These are phyloP conservation scores for Octonoba sinensis DNA, from an alignment of 2,888 invertebrate species.

Conservation along the genomic window DNA sequence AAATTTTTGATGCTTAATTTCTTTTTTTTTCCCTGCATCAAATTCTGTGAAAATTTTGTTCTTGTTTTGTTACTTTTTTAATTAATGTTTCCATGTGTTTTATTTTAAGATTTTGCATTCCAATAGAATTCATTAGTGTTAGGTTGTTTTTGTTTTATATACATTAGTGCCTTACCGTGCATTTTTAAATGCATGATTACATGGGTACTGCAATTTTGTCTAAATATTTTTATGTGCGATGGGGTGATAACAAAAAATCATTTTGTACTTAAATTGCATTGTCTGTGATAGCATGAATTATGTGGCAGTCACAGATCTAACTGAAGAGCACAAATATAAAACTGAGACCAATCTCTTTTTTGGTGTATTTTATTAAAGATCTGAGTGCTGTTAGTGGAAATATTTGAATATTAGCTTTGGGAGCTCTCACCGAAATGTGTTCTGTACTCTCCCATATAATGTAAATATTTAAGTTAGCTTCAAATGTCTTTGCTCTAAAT, in stretches of 20 bases:
- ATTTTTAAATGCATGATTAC: slow-evolving; percentile 48
- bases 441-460: slow-evolving; percentile 45
- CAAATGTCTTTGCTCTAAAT: not conserved
- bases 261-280: slow-evolving; percentile 64
- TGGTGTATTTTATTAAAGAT: slow-evolving; percentile 58
- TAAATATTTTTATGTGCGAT: slow-evolving; percentile 51
- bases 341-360: slow-evolving; percentile 51
- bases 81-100: slow-evolving; percentile 6
- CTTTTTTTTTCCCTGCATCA: not conserved
- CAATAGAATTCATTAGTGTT: slow-evolving; percentile 29
- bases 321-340: slow-evolving; percentile 57
- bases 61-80: slow-evolving; percentile 1
- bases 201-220: slow-evolving; percentile 49
- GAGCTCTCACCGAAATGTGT: slow-evolving; percentile 44
- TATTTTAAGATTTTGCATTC: slow-evolving; percentile 45
- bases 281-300: slow-evolving; percentile 61
- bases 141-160: slow-evolving; percentile 44
- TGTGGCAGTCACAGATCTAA: slow-evolving; percentile 61
- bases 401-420: slow-evolving; percentile 38
- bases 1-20: not conserved
- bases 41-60: slow-evolving; percentile 4
- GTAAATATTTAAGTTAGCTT: slow-evolving; percentile 58
- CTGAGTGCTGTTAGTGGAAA: slow-evolving; percentile 49
- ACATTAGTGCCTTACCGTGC: slow-evolving; percentile 61
- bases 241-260: slow-evolving; percentile 61